Evolutionary conservation across 2,113 vertebrate species (phyloP), one percentile per base, ranked within the genome.

Genomic region (Gavia stellata): DNA sequence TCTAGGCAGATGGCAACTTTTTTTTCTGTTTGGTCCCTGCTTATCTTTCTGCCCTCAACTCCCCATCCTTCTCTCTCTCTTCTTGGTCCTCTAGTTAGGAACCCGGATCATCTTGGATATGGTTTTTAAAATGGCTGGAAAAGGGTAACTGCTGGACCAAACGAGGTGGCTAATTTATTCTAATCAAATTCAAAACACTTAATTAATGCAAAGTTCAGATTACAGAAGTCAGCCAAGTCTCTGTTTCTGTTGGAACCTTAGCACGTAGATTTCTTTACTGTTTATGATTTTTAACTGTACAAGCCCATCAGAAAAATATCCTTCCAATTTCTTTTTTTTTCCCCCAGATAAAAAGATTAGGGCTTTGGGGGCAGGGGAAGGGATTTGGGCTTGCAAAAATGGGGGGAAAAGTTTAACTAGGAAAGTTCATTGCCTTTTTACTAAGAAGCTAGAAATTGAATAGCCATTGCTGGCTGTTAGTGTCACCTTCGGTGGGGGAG

Each of bases 211-310:
- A 94, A 96, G 73, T 94, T 97, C 91, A 95, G 56, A 90, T 94
- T 93, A 75, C 70, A 53, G 45, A 91, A 95, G 91, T 96, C 84
- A 96, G 96, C 96, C 95, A 97, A 97, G 56, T 95, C 89, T 97
- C 66, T 97, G 84, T 97, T 97, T 97, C 94, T 96, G 70, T 97
- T 97, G 97, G 97, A 97, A 92, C 73, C 33, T 89, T 65, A 87
- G 29, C 38, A 44, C 9, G 11, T 62, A 81, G 86, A 91, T 89
- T 95, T 97, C 81, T 92, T 87, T 92, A 93, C 56, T 93, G 71
- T 88, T 90, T 95, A 81, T 95, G 66, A 92, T 91, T 92, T 96
- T 94, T 77, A 94, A 80, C 91, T 5, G 24, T 81, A 86, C 33
- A 84, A 81, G 29, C 14, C 70, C 55, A 90, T 94, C 84, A 91